Base-by-base conservation (phyloP, 2,888 invertebrate genomes). In the Yponomeuta plumbellus region DNA sequence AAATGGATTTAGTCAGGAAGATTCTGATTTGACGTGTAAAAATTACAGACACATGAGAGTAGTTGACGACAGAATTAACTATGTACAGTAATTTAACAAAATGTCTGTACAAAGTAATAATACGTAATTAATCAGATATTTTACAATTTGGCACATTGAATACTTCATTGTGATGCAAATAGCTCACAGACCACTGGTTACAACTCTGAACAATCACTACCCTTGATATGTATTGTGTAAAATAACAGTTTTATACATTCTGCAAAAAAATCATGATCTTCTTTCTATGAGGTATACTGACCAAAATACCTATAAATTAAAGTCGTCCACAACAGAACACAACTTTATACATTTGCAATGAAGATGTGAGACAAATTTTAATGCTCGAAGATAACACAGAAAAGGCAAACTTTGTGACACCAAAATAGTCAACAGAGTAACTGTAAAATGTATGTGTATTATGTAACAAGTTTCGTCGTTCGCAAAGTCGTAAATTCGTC, bases 71-170 rank as follows among this genome's bases (percentile, higher is more conserved):
- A 66, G 65, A 67, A 68, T 66, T 66, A 65, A 67, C 67, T 66
- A 67, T 68, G 64, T 69, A 67, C 56, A 71, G 70, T 69, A 67
- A 70, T 69, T 69, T 66, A 69, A 67, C 66, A 56, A 64, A 66
- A 23, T 62, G 64, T 68, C 68, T 69, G 68, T 70, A 72, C 74
- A 74, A 68, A 71, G 70, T 75, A 74, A 74, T 78, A 72, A 72
- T 74, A 71, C 68, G 73, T 73, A 63, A 17, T 56, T 52, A 17
- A 52, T 64, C 75, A 73, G 77, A 71, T 79, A 78, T 76, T 76
- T 77, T 81, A 84, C 80, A 84, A 75, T 86, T 86, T 86, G 87
- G 86, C 87, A 86, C 86, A 74, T 76, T 76, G 69, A 77, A 78
- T 79, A 75, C 76, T 77, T 77, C 67, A 69, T 52, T 52, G 44